Percentiles rank a stretch among this genome's conserved stretches.
phyloP scores from a whole-genome alignment of 1,140 invertebrate species.

The Tetramorium simillimum region DNA sequence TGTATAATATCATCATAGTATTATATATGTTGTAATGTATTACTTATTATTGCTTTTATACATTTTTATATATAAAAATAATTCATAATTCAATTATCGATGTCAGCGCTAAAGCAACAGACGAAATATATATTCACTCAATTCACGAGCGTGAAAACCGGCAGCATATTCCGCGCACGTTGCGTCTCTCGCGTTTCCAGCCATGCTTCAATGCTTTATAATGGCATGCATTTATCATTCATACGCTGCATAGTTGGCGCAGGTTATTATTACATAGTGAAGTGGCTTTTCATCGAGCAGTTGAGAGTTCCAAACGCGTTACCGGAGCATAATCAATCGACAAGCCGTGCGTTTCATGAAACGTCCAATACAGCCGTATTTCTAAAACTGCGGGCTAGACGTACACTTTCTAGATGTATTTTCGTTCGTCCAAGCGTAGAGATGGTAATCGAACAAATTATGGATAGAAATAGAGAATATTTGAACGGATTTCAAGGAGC shows the following conservation, averaged over 20 bases:
- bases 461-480: background rate
- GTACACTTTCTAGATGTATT: background rate
- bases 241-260: slow-evolving; percentile 37
- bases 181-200: background rate
- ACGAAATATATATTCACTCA: background rate
- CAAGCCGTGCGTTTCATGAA: background rate
- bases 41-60: background rate
- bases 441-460: background rate
- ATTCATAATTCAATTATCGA: no score
- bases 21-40: background rate
- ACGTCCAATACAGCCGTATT: background rate
- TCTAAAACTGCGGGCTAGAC: background rate
- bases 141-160: background rate
- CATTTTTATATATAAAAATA: background rate
- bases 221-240: slow-evolving; percentile 65
- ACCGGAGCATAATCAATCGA: slow-evolving; percentile 10
- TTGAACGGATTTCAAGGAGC: background rate
- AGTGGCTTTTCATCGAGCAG: slow-evolving; percentile 52
- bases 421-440: background rate
- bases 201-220: slow-evolving; percentile 33
- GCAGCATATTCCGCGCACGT: background rate
- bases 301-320: slow-evolving; percentile 35
- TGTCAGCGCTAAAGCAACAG: background rate
- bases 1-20: background rate
- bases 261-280: slow-evolving; percentile 46